A percentile compares a stretch with the other conserved stretches of the same genome.
These are phyloP conservation scores for Physocephala rufipes DNA, from an alignment of 2,888 invertebrate species.

Conservation along the genomic window DNA sequence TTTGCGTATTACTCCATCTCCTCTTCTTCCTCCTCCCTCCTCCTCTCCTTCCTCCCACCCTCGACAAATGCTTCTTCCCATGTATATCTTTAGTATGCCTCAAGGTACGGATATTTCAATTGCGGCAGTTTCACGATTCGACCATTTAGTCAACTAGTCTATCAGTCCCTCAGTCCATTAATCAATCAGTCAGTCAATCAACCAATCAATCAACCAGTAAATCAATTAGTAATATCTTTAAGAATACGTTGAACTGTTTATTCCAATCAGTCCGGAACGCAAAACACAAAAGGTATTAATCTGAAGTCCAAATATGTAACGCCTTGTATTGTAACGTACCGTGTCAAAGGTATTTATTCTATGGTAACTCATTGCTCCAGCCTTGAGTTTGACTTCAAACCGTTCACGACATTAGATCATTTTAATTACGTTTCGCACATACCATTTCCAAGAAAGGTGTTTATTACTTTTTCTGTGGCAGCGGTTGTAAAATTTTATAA, in stretches of 20 bases:
- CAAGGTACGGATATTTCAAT: not conserved
- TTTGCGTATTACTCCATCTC: too few species aligned
- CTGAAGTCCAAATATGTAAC: not conserved
- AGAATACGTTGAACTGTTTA: not conserved
- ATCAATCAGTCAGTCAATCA: not conserved
- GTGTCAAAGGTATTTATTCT: too few species aligned
- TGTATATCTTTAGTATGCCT: not conserved
- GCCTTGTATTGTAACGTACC: too few species aligned
- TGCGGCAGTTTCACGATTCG: not conserved
- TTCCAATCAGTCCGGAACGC: not conserved
- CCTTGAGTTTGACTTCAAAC: not conserved
- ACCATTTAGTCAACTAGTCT: not conserved
- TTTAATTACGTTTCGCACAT: slow-evolving; percentile 11
- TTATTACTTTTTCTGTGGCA: not conserved
- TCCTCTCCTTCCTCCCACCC: too few species aligned
- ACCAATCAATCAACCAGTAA: not conserved
- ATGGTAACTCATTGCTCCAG: not conserved
- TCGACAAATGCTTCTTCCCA: too few species aligned
- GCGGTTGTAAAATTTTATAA: slow-evolving; percentile 10
- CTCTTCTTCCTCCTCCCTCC: too few species aligned
- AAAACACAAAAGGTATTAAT: not conserved
- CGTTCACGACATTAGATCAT: slow-evolving; percentile 11
- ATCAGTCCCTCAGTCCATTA: not conserved
- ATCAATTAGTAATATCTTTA: not conserved
- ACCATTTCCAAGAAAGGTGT: slow-evolving; percentile 5